Evolutionary conservation across 2,797 vertebrate genomes (phyloP), one percentile per base, ranked within the genome.

Genomic region (Centroberyx gerrardi): DNA sequence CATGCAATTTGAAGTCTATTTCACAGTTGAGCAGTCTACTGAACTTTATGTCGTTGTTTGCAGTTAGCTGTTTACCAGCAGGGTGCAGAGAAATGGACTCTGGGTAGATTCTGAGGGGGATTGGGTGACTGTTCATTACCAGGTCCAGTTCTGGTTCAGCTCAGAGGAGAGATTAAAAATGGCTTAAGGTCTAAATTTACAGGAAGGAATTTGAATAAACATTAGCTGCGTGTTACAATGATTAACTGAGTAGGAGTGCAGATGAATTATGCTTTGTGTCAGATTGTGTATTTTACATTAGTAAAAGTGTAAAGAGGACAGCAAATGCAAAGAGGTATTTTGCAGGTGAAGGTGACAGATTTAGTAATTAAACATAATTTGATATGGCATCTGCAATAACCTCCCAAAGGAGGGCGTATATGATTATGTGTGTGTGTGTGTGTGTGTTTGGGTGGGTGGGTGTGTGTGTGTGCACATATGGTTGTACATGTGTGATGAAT

Each of bases 1-100:
- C 65, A 60, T 69, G 70, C 76, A 89, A 92, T 94, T 92, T 93
- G 80, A 90, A 90, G 89, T 93, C 89, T 91, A 94, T 95, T 95
- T 95, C 89, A 94, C 94, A 94, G 94, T 71, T 88, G 89, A 94
- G 89, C 79, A 90, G 72, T 59, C 87, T 15, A 78, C 82, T 88
- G 90, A 92, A 90, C 87, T 87, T 80, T 70, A 79, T 78, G 77
- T 85, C 69, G 63, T 58, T 59, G 73, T 76, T 77, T 73, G 62
- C 62, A 71, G 51, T 81, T 44, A 46, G 51, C 58, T 86, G 83
- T 91, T 93, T 87, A 82, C 86, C 78, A 74, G 77, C 66, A 55
- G 3, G 40, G 44, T 4, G 46, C 40, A 5, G 53, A 27, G 60
- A 54, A 75, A 68, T 68, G 65, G 76, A 84, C 63, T 65, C 60